Conservation (phyloP, 2,113 vertebrate species). For the Cyprichromis sp. region DNA sequence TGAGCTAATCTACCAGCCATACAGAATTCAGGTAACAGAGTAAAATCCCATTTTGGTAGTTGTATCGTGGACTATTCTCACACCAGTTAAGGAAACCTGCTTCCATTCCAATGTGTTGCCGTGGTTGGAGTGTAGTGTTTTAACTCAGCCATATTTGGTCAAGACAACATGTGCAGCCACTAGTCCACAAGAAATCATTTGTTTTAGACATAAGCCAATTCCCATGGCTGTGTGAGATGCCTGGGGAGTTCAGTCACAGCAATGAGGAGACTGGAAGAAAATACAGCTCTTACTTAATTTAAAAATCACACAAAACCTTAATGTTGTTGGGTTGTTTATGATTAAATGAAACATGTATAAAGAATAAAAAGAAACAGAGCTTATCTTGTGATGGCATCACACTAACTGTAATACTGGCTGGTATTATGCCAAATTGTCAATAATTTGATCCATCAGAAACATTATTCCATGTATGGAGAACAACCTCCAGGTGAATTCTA, state of each 20-base stretch:
- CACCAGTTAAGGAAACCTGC: slow-evolving; percentile 67
- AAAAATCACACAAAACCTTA: neutral
- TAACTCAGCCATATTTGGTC: slow-evolving; percentile 74
- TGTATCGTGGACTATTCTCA: slow-evolving; percentile 12
- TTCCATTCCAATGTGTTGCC: slow-evolving; percentile 53
- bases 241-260: slow-evolving; percentile 1
- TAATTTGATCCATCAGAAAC: neutral
- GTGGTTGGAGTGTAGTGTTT: slow-evolving; percentile 33
- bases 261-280: neutral
- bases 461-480: neutral
- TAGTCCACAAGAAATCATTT: slow-evolving; percentile 45
- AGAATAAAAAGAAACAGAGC: neutral
- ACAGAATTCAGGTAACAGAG: neutral
- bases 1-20: neutral
- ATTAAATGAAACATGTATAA: neutral
- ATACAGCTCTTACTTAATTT: neutral
- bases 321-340: neutral
- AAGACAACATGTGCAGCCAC: slow-evolving; percentile 56
- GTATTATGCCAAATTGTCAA: neutral
- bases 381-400: neutral
- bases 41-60: neutral
- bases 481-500: neutral
- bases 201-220: slow-evolving; percentile 37
- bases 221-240: neutral
- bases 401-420: neutral